Evolutionary conservation across 2,113 vertebrate genomes (phyloP).

Genomic region (Muntiacus reevesi): DNA sequence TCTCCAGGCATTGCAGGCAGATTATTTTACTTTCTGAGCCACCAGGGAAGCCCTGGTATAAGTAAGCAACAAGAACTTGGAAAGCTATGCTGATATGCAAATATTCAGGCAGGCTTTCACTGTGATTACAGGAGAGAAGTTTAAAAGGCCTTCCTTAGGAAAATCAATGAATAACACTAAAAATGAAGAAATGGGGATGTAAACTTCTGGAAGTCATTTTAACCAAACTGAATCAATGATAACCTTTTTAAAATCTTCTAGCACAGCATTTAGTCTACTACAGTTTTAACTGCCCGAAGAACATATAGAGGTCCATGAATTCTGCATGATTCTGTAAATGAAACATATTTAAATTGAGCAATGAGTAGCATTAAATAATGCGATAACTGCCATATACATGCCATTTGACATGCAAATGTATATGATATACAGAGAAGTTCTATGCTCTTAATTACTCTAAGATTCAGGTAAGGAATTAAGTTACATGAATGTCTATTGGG

Average conservation of each 20-base stretch:
- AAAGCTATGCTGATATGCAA: background rate
- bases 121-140: background rate
- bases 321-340: background rate
- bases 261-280: background rate
- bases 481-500: background rate
- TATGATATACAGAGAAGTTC: background rate
- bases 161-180: conserved; percentile 21
- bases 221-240: background rate
- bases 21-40: background rate
- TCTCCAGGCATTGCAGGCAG: background rate
- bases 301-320: background rate
- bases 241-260: background rate
- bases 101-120: background rate
- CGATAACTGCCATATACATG: background rate
- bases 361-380: background rate
- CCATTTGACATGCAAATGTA: background rate
- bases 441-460: background rate
- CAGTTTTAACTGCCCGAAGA: background rate
- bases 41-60: background rate
- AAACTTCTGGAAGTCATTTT: conserved; percentile 22
- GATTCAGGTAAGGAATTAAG: background rate
- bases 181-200: background rate
- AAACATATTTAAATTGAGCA: background rate
- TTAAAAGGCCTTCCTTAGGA: conserved; percentile 3
- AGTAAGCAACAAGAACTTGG: background rate